A percentile compares a stretch with the other conserved stretches of the same genome.
Conservation (phyloP, 2,888 invertebrate genomes). For the Hirtodrosophila alboralis region DNA sequence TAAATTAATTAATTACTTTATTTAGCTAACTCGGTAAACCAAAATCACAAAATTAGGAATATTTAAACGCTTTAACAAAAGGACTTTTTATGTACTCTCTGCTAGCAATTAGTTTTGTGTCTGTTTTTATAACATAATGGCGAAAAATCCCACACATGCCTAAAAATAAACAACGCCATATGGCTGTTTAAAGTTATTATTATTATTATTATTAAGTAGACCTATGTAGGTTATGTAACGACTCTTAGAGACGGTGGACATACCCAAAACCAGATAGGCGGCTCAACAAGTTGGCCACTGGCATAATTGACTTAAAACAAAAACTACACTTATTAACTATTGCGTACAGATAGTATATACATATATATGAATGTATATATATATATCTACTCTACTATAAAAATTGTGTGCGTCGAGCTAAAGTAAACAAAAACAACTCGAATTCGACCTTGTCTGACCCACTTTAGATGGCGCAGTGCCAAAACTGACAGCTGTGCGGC, state of each 20-base stretch:
- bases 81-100: no score
- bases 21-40: no score
- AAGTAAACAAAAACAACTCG: conserved; percentile 58
- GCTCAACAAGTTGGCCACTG: conserved; percentile 10
- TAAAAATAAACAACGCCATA: conserved; percentile 35
- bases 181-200: conserved; percentile 30
- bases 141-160: conserved; percentile 26
- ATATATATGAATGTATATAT: no score
- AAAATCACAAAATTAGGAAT: no score
- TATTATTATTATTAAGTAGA: conserved; percentile 27
- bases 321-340: conserved; percentile 18
- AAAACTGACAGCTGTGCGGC: conserved; percentile 74
- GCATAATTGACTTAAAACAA: conserved; percentile 5
- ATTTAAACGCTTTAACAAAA: no score
- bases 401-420: conserved; percentile 15
- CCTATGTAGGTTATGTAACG: conserved; percentile 39
- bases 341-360: conserved; percentile 2
- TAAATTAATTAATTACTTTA: no score
- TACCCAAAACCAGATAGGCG: conserved; percentile 27
- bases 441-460: conserved; percentile 83
- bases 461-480: conserved; percentile 72
- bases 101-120: no score
- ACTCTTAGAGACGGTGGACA: conserved; percentile 22
- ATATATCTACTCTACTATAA: no score
- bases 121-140: no score